phyloP scores from a whole-genome alignment of 2,113 vertebrate species.

The Salminus brasiliensis region DNA sequence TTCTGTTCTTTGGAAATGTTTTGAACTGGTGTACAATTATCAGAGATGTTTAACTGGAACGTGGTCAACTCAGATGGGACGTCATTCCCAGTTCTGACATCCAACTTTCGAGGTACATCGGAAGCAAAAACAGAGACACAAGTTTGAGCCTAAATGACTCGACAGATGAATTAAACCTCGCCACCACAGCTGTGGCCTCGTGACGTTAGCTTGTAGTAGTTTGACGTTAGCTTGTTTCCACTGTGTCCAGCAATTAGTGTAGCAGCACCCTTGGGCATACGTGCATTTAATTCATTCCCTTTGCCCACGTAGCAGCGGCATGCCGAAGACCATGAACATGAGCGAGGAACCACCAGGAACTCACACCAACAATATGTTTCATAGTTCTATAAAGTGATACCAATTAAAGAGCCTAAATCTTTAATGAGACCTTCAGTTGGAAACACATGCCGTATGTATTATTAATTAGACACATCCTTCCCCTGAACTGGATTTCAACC shows the following conservation, averaged over 20 bases:
- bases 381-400: slow-evolving; percentile 40
- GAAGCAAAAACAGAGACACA: too few relatives aligned
- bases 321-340: slow-evolving; percentile 14
- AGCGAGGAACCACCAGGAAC: slow-evolving; percentile 16
- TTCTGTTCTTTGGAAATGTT: too few relatives aligned
- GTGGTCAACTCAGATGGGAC: too few relatives aligned
- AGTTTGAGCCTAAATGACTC: too few relatives aligned
- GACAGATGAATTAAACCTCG: not conserved
- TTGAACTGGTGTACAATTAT: too few relatives aligned
- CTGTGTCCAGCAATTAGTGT: slow-evolving; percentile 15
- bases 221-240: slow-evolving; percentile 20
- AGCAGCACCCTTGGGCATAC: slow-evolving; percentile 28
- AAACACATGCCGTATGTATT: slow-evolving; percentile 39
- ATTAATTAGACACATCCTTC: slow-evolving; percentile 18
- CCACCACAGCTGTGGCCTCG: not conserved
- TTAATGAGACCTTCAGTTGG: slow-evolving; percentile 46
- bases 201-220: slow-evolving; percentile 13
- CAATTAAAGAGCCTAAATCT: slow-evolving; percentile 53
- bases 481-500: slow-evolving; percentile 11
- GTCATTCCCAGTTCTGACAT: too few relatives aligned
- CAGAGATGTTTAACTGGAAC: too few relatives aligned
- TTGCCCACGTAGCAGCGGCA: slow-evolving; percentile 9
- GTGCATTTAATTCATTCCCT: slow-evolving; percentile 29
- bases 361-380: slow-evolving; percentile 35
- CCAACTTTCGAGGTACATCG: too few relatives aligned